Evolutionary conservation across 2,113 vertebrate species (phyloP).

Genomic region (Carassius gibelio): DNA sequence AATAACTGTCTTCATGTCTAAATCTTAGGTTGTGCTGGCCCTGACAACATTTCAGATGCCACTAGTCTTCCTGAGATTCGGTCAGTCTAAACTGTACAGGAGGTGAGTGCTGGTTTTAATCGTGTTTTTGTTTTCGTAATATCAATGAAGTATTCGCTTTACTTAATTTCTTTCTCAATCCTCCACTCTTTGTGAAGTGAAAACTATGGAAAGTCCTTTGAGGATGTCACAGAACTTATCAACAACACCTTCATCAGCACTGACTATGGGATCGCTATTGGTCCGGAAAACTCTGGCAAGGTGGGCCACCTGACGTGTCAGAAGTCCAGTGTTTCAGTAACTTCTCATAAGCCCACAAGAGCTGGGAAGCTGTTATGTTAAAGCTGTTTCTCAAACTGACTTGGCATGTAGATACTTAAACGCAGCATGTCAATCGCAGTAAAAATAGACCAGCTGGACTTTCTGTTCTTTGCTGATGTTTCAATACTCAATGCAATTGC

Average conservation of each 20-base stretch:
- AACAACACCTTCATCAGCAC: constrained; percentile 91
- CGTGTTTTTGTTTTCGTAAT: background rate
- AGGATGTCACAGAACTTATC: constrained; percentile 86
- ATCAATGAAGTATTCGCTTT: background rate
- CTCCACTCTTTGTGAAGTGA: constrained; percentile 72
- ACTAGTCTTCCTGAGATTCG: constrained; percentile 82
- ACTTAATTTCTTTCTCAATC: background rate
- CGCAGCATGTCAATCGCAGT: background rate
- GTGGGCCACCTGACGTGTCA: constrained; percentile 65
- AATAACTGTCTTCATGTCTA: constrained; percentile 2
- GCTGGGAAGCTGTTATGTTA: background rate
- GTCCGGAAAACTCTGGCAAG: constrained; percentile 89
- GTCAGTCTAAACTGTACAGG: constrained; percentile 90
- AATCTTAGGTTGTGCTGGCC: constrained; percentile 83
- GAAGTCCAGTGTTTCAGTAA: background rate
- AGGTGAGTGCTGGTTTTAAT: constrained; percentile 74
- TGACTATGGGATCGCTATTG: constrained; percentile 88
- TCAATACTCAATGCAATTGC: background rate
- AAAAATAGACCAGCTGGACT: background rate
- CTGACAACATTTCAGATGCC: constrained; percentile 90
- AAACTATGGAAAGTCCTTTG: constrained; percentile 89
- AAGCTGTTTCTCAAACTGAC: background rate
- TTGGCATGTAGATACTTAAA: background rate
- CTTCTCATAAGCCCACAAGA: background rate
- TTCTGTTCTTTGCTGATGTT: background rate